These are phyloP conservation scores for Melanchra persicariae DNA, from an alignment of 2,888 invertebrate species.

Conservation along the genomic window DNA sequence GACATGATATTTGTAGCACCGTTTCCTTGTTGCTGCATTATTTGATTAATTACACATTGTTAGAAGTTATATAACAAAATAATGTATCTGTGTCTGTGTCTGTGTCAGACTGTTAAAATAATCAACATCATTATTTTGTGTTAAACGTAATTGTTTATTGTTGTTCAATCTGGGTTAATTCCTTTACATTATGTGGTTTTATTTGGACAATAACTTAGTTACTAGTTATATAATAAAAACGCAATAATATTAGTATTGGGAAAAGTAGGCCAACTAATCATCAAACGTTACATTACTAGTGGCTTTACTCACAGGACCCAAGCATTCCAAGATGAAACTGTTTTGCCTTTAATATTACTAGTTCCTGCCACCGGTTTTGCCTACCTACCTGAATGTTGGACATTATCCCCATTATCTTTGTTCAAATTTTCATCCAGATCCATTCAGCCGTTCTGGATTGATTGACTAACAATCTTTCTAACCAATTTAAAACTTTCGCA, in stretches of 20 bases:
- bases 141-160: background rate
- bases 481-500: too few relatives aligned
- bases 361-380: too few relatives aligned
- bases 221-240: background rate
- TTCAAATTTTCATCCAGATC: too few relatives aligned
- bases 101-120: background rate
- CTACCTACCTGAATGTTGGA: too few relatives aligned
- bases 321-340: too few relatives aligned
- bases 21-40: background rate
- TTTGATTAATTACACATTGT: background rate
- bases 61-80: background rate
- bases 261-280: background rate
- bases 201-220: background rate
- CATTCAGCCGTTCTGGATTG: too few relatives aligned
- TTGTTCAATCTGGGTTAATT: background rate
- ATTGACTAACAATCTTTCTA: too few relatives aligned
- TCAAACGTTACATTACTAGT: too few relatives aligned
- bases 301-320: too few relatives aligned
- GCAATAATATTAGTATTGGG: rapidly evolving
- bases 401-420: too few relatives aligned
- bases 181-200: background rate
- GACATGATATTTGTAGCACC: background rate
- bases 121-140: background rate
- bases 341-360: too few relatives aligned
- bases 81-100: too few relatives aligned